A percentile compares a stretch with the other conserved stretches of the same genome.
phyloP scores from a whole-genome alignment of 1,140 invertebrate genomes.

The Drosophila funebris region DNA sequence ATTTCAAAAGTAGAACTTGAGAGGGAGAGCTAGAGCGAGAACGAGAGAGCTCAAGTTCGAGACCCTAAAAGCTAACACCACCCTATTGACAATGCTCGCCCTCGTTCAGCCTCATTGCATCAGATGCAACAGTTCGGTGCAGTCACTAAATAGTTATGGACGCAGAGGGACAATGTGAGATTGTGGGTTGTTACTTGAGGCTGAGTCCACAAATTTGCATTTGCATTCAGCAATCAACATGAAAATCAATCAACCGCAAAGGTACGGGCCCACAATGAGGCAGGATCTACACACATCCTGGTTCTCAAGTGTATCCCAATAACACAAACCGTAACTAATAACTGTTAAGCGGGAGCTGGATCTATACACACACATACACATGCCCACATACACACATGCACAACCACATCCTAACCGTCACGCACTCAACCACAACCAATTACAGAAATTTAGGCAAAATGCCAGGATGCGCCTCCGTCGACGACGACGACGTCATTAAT shows the following conservation, averaged over 20 bases:
- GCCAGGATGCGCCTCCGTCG: conserved; percentile 47
- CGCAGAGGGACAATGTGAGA: not conserved
- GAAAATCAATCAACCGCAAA: conserved; percentile 78
- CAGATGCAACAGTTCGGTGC: conserved; percentile 40
- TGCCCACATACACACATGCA: conserved; percentile 5
- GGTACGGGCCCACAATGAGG: not conserved
- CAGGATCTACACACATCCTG: conserved; percentile 33
- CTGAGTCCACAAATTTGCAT: conserved; percentile 57
- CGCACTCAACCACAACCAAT: conserved; percentile 76
- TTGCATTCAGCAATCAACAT: conserved; percentile 74
- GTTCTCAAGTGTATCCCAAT: conserved; percentile 69
- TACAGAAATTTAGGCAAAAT: conserved; percentile 75
- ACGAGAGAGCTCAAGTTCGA: not conserved
- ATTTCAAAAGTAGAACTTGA: not conserved
- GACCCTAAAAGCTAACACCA: conserved; percentile 6
- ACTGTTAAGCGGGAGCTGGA: conserved; percentile 40
- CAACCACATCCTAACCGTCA: conserved; percentile 29
- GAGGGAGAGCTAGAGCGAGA: not conserved
- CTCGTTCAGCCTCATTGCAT: conserved; percentile 25
- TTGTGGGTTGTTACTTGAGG: not conserved
- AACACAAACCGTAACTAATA: conserved; percentile 74
- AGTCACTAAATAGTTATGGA: conserved; percentile 14
- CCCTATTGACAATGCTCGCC: not conserved
- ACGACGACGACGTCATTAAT: conserved; percentile 64
- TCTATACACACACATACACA: conserved; percentile 2